These are phyloP conservation scores for Habroteleia sp. DNA, from an alignment of 2,888 invertebrate genomes.

Conservation along the genomic window DNA sequence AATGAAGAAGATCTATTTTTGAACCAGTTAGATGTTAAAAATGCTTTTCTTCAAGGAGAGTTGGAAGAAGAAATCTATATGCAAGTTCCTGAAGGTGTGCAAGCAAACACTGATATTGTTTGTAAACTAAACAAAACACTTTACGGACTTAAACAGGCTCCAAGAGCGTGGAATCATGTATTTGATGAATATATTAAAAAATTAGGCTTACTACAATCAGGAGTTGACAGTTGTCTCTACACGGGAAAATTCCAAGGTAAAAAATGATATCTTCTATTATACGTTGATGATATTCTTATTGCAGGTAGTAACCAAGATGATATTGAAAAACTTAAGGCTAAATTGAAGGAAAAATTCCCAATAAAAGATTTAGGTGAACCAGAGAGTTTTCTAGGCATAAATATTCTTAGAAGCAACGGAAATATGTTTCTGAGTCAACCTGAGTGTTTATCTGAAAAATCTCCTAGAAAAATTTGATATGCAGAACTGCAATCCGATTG, in stretches of 20 bases:
- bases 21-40: conserved; percentile 67
- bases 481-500: conserved; percentile 65
- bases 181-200: conserved; percentile 62
- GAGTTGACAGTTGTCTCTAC: conserved; percentile 19
- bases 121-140: conserved; percentile 68
- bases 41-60: conserved; percentile 70
- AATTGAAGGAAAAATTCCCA: conserved; percentile 57
- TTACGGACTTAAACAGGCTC: conserved; percentile 72
- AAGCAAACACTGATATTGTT: conserved; percentile 31
- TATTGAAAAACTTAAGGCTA: conserved; percentile 42
- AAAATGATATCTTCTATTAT: conserved; percentile 13
- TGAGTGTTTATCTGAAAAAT: conserved; percentile 63
- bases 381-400: conserved; percentile 64
- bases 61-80: conserved; percentile 69
- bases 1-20: conserved; percentile 27
- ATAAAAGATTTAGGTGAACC: conserved; percentile 69
- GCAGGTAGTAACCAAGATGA: conserved; percentile 50
- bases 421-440: conserved; percentile 62
- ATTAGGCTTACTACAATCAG: conserved; percentile 48
- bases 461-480: conserved; percentile 68
- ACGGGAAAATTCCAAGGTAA: neutral
- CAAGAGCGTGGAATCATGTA: conserved; percentile 68
- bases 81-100: conserved; percentile 37
- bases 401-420: neutral
- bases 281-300: conserved; percentile 34